Percentiles rank a stretch among this genome's conserved stretches.
These are phyloP conservation scores for Pantala flavescens DNA, from an alignment of 1,140 invertebrate species.

Conservation along the genomic window DNA sequence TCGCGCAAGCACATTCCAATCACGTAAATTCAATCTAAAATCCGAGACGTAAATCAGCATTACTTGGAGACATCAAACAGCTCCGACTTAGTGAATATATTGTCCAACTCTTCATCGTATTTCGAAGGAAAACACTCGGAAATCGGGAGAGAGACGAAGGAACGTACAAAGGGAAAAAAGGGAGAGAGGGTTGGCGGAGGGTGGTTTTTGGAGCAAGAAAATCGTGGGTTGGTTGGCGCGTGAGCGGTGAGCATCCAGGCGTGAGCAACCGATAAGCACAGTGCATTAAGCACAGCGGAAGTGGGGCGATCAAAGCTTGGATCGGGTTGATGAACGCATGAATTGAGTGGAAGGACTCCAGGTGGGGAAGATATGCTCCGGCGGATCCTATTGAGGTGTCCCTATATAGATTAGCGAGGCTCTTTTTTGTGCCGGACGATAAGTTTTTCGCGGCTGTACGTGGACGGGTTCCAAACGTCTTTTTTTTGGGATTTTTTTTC, in stretches of 20 bases:
- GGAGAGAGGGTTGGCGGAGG: background rate
- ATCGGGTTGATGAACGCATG: background rate
- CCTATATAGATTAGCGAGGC: no score
- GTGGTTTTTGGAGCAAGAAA: background rate
- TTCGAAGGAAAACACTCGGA: no score
- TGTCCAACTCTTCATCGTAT: no score
- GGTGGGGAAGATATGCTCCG: background rate
- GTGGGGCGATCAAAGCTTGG: background rate
- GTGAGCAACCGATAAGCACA: slow-evolving; percentile 1
- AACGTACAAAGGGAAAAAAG: background rate
- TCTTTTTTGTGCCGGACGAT: no score
- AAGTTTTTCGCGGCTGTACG: no score
- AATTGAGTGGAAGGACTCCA: background rate
- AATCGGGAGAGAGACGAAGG: background rate
- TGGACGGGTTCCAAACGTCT: no score
- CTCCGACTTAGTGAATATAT: no score
- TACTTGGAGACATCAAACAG: no score
- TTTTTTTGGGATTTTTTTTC: no score
- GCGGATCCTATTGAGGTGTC: background rate
- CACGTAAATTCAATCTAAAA: no score
- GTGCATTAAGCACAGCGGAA: slow-evolving; percentile 3
- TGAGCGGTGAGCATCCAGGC: background rate
- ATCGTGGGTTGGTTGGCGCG: background rate
- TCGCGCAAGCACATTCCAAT: no score
- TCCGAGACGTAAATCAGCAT: no score